Evolutionary conservation across 2,797 vertebrate species (phyloP).

Genomic region (Pampus argenteus): DNA sequence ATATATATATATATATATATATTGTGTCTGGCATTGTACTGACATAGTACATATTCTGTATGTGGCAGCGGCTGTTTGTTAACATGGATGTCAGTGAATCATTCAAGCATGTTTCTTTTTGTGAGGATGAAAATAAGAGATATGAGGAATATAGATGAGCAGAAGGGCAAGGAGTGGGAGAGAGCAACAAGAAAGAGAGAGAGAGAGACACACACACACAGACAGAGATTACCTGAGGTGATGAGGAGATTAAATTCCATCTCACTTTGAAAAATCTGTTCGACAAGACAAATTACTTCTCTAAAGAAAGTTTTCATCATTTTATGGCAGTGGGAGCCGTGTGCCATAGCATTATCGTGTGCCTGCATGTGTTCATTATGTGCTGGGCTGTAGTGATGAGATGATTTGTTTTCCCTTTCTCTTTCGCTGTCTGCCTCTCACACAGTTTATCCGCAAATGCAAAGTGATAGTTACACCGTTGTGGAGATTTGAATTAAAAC

Average conservation of each 20-base stretch:
- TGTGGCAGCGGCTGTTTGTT: slow-evolving; percentile 48
- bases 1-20: no score
- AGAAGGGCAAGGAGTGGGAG: slow-evolving; percentile 16
- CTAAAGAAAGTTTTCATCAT: slow-evolving; percentile 67
- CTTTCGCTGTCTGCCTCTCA: slow-evolving; percentile 32
- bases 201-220: slow-evolving; percentile 21
- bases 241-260: slow-evolving; percentile 65
- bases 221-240: slow-evolving; percentile 51
- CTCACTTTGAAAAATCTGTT: slow-evolving; percentile 46
- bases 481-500: slow-evolving; percentile 46
- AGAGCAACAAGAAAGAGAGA: slow-evolving; percentile 1
- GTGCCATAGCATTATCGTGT: slow-evolving; percentile 50
- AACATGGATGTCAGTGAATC: slow-evolving; percentile 38
- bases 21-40: background rate
- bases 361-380: slow-evolving; percentile 58
- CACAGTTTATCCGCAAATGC: slow-evolving; percentile 27
- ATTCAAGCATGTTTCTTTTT: slow-evolving; percentile 30
- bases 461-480: slow-evolving; percentile 44
- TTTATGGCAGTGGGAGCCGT: slow-evolving; percentile 24
- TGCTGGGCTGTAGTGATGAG: slow-evolving; percentile 22
- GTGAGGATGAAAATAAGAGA: slow-evolving; percentile 18
- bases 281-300: slow-evolving; percentile 62
- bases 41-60: background rate
- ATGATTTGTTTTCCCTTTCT: slow-evolving; percentile 57
- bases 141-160: slow-evolving; percentile 25